A percentile compares a stretch with the other conserved stretches of the same genome.
Conservation (phyloP, 2,797 vertebrate species). For the Notamacropus eugenii region DNA sequence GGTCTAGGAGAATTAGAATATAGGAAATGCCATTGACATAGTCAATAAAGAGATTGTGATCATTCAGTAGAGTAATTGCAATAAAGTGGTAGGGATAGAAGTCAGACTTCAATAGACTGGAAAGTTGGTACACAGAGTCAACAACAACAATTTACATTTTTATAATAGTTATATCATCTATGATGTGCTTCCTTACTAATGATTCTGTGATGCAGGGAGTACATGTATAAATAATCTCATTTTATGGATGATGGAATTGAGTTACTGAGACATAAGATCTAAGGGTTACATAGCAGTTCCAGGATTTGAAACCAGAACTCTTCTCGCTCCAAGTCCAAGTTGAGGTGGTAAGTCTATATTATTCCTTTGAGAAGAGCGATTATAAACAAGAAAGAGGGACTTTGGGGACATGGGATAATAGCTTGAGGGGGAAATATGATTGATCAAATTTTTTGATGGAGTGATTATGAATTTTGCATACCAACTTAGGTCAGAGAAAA, state of each 20-base stretch:
- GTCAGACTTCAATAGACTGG: background rate
- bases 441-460: background rate
- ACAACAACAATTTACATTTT: background rate
- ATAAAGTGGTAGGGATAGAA: background rate
- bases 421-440: background rate
- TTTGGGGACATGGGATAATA: background rate
- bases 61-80: background rate
- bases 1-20: background rate
- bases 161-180: background rate
- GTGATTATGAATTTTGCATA: constrained; percentile 22
- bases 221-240: background rate
- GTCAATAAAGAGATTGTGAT: background rate
- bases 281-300: background rate
- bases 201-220: background rate
- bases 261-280: background rate
- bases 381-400: background rate
- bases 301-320: background rate
- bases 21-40: background rate
- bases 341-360: background rate
- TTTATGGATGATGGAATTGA: background rate
- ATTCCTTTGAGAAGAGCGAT: background rate
- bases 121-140: background rate
- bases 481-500: constrained; percentile 44
- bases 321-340: background rate
- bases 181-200: background rate